Percentiles rank a stretch among this genome's conserved stretches.
phyloP scores from a whole-genome alignment of 1,140 invertebrate species.

The Conus ventricosus region DNA sequence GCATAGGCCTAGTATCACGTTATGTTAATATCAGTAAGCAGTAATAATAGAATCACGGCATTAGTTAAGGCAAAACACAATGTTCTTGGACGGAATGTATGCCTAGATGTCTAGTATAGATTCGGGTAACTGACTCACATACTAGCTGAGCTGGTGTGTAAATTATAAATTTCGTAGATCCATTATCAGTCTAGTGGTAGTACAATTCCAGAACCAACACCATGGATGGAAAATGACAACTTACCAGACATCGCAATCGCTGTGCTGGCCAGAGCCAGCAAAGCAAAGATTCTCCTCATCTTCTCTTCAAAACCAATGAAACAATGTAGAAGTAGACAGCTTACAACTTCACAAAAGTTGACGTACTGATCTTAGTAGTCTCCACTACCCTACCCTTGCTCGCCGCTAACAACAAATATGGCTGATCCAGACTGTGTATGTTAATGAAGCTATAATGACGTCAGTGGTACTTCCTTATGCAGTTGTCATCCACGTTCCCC shows the following conservation, averaged over 20 bases:
- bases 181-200: no score
- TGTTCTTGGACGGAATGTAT: no score
- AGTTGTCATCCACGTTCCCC: neutral
- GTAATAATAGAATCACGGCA: no score
- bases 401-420: conserved; percentile 45
- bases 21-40: no score
- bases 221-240: neutral
- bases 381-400: neutral
- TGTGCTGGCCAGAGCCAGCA: conserved; percentile 30
- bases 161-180: no score
- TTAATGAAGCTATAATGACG: conserved; percentile 50
- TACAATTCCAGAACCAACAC: no score
- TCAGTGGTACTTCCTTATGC: conserved; percentile 31
- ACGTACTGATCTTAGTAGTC: neutral
- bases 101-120: no score
- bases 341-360: neutral
- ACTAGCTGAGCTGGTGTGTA: no score
- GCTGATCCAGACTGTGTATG: conserved; percentile 45
- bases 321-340: neutral
- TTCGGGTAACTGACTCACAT: no score
- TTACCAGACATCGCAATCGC: conserved; percentile 34
- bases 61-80: no score
- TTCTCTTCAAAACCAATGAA: neutral
- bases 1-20: no score
- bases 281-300: conserved; percentile 27